Conservation (phyloP, 2,888 invertebrate genomes). For the Drosophila fulvimacula region DNA sequence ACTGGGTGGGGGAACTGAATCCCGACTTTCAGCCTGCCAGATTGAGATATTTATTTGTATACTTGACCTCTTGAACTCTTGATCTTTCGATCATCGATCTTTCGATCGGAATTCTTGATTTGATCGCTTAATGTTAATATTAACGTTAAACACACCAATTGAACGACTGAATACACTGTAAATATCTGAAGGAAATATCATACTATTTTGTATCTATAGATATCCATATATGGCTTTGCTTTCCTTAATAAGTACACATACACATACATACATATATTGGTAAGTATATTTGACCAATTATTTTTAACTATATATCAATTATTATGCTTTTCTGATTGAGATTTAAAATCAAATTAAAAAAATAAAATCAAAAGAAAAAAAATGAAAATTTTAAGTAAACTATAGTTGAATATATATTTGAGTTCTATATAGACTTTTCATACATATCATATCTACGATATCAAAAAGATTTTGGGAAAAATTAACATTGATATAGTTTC, state of each 20-base stretch:
- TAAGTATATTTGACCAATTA: constrained; percentile 45
- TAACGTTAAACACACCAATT: constrained; percentile 73
- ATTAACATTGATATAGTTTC: constrained; percentile 1
- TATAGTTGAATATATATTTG: constrained; percentile 3
- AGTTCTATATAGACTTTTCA: background rate
- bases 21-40: constrained; percentile 63
- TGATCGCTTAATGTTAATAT: constrained; percentile 32
- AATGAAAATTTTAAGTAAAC: background rate
- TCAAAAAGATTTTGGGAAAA: constrained; percentile 9
- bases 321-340: constrained; percentile 5
- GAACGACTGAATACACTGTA: constrained; percentile 58
- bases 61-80: constrained; percentile 18
- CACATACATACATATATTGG: constrained; percentile 53
- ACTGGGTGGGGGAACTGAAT: constrained; percentile 34
- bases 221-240: constrained; percentile 33
- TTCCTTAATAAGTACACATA: constrained; percentile 48
- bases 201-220: constrained; percentile 55
- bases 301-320: constrained; percentile 14
- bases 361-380: constrained; percentile 2
- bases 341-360: background rate
- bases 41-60: constrained; percentile 59
- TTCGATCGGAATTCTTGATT: constrained; percentile 11
- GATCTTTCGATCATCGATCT: constrained; percentile 6
- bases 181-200: constrained; percentile 72
- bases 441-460: constrained; percentile 10